A percentile compares a stretch with the other conserved stretches of the same genome.
These are phyloP conservation scores for Amphipoea oculea DNA, from an alignment of 2,888 invertebrate genomes.

Conservation along the genomic window DNA sequence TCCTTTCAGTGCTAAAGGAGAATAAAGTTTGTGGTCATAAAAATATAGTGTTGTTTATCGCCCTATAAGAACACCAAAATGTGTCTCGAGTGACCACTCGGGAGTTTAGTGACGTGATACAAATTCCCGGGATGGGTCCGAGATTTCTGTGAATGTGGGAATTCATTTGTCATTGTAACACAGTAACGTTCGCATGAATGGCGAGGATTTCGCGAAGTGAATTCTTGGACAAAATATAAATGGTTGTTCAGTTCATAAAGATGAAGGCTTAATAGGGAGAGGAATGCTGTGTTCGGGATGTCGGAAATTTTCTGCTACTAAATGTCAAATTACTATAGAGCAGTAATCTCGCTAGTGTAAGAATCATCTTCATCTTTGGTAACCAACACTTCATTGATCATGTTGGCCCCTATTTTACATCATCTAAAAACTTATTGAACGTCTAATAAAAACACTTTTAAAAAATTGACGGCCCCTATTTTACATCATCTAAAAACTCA, in stretches of 20 bases:
- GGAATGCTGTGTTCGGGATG: background rate
- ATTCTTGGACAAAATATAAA: constrained; percentile 18
- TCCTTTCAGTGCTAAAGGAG: constrained; percentile 27
- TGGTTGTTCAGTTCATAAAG: background rate
- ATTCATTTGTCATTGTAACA: constrained; percentile 29
- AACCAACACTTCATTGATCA: too few relatives aligned
- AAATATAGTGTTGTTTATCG: constrained; percentile 52
- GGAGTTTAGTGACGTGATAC: constrained; percentile 37
- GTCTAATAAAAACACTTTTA: too few relatives aligned
- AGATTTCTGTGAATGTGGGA: constrained; percentile 19
- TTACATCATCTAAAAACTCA: too few relatives aligned
- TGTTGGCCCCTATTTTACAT: too few relatives aligned
- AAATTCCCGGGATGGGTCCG: background rate
- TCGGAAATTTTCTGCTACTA: background rate
- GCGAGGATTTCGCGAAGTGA: background rate
- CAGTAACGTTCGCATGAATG: background rate
- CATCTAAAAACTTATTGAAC: too few relatives aligned
- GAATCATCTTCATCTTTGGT: too few relatives aligned
- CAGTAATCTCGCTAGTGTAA: background rate
- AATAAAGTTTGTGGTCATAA: constrained; percentile 36
- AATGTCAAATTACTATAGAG: background rate
- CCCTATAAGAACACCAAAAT: constrained; percentile 36
- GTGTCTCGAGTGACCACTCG: constrained; percentile 54
- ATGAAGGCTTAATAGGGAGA: background rate
- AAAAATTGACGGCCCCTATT: too few relatives aligned